Conservation (phyloP, 2,113 vertebrate genomes). For the Lates calcarifer region DNA sequence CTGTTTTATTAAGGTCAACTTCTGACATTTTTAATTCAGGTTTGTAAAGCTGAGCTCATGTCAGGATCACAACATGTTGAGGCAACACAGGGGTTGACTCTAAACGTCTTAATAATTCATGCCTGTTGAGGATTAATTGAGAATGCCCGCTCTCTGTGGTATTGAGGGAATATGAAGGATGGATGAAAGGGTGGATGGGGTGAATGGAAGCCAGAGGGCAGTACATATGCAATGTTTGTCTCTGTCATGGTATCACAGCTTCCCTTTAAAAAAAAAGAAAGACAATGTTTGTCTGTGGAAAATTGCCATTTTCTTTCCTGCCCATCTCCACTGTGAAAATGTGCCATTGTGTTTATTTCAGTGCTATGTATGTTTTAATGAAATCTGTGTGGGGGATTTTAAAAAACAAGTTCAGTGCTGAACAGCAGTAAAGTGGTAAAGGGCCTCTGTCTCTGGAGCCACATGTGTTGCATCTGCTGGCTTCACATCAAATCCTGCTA, state of each 20-base stretch:
- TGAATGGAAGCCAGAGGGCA: not conserved
- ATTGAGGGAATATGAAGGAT: constrained; percentile 6
- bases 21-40: constrained; percentile 75
- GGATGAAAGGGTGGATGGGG: not conserved
- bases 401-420: constrained; percentile 18
- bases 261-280: constrained; percentile 4
- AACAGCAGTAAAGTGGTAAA: constrained; percentile 37
- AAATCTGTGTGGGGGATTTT: constrained; percentile 22
- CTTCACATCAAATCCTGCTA: constrained; percentile 39
- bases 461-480: constrained; percentile 27
- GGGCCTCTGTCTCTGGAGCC: constrained; percentile 35
- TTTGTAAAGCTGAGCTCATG: constrained; percentile 61
- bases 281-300: constrained; percentile 5
- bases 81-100: constrained; percentile 47
- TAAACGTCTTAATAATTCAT: constrained; percentile 74
- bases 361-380: constrained; percentile 19
- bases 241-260: constrained; percentile 21
- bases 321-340: constrained; percentile 4
- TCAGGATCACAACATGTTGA: constrained; percentile 70
- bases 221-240: constrained; percentile 1
- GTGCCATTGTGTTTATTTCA: constrained; percentile 19
- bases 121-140: constrained; percentile 60
- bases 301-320: constrained; percentile 35
- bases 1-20: constrained; percentile 76
- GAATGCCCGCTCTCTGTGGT: constrained; percentile 41